A percentile compares a stretch with the other conserved stretches of the same genome.
Conservation (phyloP, 2,888 invertebrate genomes). For the Pammene aurita region DNA sequence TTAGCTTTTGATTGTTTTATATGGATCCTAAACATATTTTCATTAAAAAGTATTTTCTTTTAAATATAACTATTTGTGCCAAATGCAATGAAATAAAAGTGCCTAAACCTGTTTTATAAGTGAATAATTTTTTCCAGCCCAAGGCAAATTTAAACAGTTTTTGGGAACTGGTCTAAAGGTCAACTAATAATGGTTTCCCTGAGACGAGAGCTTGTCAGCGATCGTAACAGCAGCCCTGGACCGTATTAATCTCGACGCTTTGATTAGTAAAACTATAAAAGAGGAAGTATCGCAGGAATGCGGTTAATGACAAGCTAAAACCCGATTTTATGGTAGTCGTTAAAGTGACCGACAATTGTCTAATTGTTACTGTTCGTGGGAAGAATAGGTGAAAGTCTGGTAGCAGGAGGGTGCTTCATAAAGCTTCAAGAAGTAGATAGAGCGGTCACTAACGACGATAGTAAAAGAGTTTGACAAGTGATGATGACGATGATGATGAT, state of each 20-base stretch:
- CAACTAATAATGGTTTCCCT: not conserved
- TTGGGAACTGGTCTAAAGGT: not conserved
- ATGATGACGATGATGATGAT: no score
- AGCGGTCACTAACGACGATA: conserved; percentile 40
- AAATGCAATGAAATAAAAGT: no score
- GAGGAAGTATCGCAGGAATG: conserved; percentile 83
- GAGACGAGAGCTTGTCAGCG: not conserved
- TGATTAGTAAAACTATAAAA: conserved; percentile 84
- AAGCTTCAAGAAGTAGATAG: conserved; percentile 58
- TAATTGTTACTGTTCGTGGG: conserved; percentile 82
- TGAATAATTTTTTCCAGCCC: no score
- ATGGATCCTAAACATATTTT: no score
- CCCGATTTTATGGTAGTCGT: conserved; percentile 80
- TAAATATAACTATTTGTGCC: no score
- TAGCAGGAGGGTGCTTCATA: not conserved
- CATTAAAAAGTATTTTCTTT: no score
- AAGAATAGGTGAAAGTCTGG: conserved; percentile 55
- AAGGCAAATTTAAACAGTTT: not conserved
- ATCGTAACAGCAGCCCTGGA: conserved; percentile 49
- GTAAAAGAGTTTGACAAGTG: no score
- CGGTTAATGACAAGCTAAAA: conserved; percentile 81
- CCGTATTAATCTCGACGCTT: conserved; percentile 80
- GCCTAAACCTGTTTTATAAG: no score
- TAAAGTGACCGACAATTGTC: conserved; percentile 82
- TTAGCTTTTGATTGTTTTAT: no score